A percentile compares a stretch with the other conserved stretches of the same genome.
Conservation (phyloP, 1,140 invertebrate species). For the Paracyclopina nana region DNA sequence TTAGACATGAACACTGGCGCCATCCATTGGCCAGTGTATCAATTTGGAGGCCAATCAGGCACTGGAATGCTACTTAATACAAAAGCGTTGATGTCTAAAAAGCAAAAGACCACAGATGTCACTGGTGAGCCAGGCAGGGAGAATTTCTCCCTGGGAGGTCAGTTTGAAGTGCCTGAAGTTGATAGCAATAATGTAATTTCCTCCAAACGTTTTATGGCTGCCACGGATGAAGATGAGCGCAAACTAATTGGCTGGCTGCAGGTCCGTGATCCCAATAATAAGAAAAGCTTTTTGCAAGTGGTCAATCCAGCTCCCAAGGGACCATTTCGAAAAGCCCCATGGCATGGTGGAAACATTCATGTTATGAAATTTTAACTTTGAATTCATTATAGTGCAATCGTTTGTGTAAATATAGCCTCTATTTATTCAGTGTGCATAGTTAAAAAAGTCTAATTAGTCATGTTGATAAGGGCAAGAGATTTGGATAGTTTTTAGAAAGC, state of each 20-base stretch:
- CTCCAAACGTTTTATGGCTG: too few relatives aligned
- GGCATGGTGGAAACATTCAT: slow-evolving; percentile 10
- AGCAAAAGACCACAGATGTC: too few relatives aligned
- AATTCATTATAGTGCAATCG: neutral
- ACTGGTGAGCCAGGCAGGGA: slow-evolving; percentile 1
- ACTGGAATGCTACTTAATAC: slow-evolving; percentile 5
- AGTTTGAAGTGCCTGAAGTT: too few relatives aligned
- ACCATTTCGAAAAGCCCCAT: slow-evolving; percentile 10
- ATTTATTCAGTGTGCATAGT: too few relatives aligned
- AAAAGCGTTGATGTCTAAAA: too few relatives aligned
- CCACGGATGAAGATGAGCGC: neutral
- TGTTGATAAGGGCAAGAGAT: too few relatives aligned
- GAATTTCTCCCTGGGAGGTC: slow-evolving; percentile 10
- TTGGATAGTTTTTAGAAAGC: too few relatives aligned
- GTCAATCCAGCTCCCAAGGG: slow-evolving; percentile 7
- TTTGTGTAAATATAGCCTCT: too few relatives aligned
- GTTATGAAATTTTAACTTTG: slow-evolving; percentile 14
- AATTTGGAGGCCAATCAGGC: slow-evolving; percentile 7
- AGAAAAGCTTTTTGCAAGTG: slow-evolving; percentile 6
- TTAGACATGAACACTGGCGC: neutral
- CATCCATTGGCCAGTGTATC: slow-evolving; percentile 11
- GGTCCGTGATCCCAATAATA: slow-evolving; percentile 11
- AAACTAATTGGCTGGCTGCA: slow-evolving; percentile 12
- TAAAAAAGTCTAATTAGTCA: too few relatives aligned
- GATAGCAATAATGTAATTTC: too few relatives aligned